Evolutionary conservation across 2,113 vertebrate species (phyloP).

Genomic region (Mustelus asterias): DNA sequence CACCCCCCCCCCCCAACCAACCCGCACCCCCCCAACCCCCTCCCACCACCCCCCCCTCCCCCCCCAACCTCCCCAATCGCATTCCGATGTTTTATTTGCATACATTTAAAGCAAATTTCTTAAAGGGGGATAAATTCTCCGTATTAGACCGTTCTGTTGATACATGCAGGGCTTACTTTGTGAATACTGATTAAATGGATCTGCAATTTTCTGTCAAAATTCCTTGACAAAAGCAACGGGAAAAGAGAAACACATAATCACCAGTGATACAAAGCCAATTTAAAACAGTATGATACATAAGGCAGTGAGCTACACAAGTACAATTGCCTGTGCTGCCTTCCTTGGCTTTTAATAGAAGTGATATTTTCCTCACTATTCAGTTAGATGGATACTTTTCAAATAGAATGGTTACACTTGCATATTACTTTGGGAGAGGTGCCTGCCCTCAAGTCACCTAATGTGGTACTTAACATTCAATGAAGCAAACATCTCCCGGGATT

Average conservation of each 20-base stretch:
- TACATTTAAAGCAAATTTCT: neutral
- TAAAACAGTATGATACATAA: conserved; percentile 31
- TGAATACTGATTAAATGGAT: conserved; percentile 18
- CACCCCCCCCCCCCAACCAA: too few species aligned
- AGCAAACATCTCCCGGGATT: neutral
- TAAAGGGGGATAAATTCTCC: neutral
- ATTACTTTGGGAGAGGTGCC: neutral
- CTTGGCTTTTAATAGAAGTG: conserved; percentile 3
- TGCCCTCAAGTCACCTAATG: neutral
- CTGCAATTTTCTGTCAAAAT: conserved; percentile 33
- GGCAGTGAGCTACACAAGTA: neutral
- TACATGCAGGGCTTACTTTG: neutral
- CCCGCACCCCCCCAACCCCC: too few species aligned
- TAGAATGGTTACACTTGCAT: neutral
- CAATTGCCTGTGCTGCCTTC: neutral
- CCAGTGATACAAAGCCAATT: conserved; percentile 26
- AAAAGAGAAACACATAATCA: conserved; percentile 30
- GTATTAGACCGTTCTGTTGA: neutral
- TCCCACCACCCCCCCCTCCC: too few species aligned
- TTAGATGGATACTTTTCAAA: too few species aligned
- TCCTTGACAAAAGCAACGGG: conserved; percentile 30
- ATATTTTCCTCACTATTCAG: neutral
- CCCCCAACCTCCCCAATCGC: neutral
- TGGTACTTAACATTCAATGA: neutral
- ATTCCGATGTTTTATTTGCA: neutral